phyloP scores from a whole-genome alignment of 1,140 invertebrate species.

The Neodiprion lecontei region DNA sequence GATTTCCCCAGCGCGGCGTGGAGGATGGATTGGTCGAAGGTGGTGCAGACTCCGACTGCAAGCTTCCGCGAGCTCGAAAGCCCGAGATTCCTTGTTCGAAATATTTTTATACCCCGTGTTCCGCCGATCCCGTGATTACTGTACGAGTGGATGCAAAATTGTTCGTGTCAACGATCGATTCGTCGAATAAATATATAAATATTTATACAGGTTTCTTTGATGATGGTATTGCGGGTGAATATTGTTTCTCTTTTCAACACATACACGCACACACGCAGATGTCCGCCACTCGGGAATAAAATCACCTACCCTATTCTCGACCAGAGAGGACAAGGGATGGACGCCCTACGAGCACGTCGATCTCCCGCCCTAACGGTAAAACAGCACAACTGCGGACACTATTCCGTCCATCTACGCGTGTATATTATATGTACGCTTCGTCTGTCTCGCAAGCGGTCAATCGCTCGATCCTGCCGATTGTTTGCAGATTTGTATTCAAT shows the following conservation, averaged over 20 bases:
- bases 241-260: too few relatives aligned
- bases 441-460: too few relatives aligned
- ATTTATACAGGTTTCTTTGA: too few relatives aligned
- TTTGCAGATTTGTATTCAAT: too few relatives aligned
- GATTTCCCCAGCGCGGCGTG: neutral
- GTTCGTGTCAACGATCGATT: neutral
- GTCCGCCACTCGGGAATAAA: too few relatives aligned
- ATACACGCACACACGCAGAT: too few relatives aligned
- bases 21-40: slow-evolving; percentile 32
- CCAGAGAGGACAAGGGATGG: too few relatives aligned
- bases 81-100: slow-evolving; percentile 30
- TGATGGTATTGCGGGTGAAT: too few relatives aligned
- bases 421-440: too few relatives aligned
- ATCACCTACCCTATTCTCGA: too few relatives aligned
- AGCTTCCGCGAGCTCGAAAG: slow-evolving; percentile 52
- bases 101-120: neutral
- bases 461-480: too few relatives aligned
- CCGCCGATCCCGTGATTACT: neutral
- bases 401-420: neutral
- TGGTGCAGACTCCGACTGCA: slow-evolving; percentile 40
- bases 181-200: too few relatives aligned
- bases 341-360: neutral
- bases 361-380: slow-evolving; percentile 4
- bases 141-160: neutral
- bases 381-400: neutral